A percentile compares a stretch with the other conserved stretches of the same genome.
phyloP scores from a whole-genome alignment of 1,140 invertebrate species.

The Diorhabda sublineata region DNA sequence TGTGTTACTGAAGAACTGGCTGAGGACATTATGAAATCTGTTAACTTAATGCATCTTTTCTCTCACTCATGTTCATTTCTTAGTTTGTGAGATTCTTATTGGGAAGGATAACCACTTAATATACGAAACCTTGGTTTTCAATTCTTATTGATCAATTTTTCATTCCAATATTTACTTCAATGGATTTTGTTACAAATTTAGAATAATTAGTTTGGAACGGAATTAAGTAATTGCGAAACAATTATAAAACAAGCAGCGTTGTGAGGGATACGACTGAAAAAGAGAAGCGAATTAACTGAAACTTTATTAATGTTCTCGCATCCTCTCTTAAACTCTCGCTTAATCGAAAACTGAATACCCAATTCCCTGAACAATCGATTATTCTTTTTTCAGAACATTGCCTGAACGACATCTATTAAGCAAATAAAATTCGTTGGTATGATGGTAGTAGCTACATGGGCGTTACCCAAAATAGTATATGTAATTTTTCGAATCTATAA shows the following conservation, averaged over 20 bases:
- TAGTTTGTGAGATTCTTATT: no score
- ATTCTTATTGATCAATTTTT: no score
- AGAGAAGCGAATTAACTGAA: neutral
- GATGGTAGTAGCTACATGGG: neutral
- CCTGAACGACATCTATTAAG: neutral
- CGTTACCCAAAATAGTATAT: neutral
- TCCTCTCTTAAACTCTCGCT: neutral
- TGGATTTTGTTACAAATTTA: no score
- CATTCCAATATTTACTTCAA: no score
- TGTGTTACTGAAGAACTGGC: no score
- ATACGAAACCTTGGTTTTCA: no score
- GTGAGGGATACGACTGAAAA: neutral
- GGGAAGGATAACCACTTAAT: no score
- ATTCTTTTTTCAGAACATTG: neutral
- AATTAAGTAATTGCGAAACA: neutral
- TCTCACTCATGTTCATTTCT: no score
- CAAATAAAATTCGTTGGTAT: neutral
- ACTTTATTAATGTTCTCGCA: constrained; percentile 2
- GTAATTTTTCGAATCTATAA: no score
- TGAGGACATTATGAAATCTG: no score
- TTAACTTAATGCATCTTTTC: no score
- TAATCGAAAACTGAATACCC: constrained; percentile 2
- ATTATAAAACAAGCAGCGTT: neutral
- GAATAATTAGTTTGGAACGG: no score
- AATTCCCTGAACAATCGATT: neutral